Evolutionary conservation across 1,140 invertebrate species (phyloP), one percentile per base, ranked within the genome.

Genomic region (Drosophila sp.): DNA sequence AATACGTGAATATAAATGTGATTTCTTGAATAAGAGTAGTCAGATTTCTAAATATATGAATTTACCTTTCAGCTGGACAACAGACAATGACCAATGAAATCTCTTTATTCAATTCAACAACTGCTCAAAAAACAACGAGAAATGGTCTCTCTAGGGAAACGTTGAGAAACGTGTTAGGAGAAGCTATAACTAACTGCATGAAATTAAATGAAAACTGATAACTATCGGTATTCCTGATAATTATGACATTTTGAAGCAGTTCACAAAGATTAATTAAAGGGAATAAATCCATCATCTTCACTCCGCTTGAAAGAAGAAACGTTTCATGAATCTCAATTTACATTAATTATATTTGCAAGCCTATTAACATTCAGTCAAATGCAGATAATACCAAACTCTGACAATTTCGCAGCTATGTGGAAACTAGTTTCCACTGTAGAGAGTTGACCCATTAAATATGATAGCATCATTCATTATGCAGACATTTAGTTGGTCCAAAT

Each of bases 281-380:
- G 34, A n/a, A 36, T 36, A 4, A 4, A 11, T n/a, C 3, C 9
- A 9, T 36, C n/a, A n/a, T n/a, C n/a, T n/a, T n/a, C n/a, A n/a
- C n/a, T n/a, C n/a, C n/a, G n/a, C n/a, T n/a, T n/a, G n/a, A n/a
- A n/a, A n/a, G n/a, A n/a, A n/a, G n/a, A n/a, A n/a, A n/a, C n/a
- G 27, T 21, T 21, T 21, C 21, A 29, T 6, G 27, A 0, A 29
- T 7, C 27, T 29, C 27, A 13, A 4, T n/a, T n/a, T 1, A 38
- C 5, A 38, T 9, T 13, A 38, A 5, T 38, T 5, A 13, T 4
- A 21, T 21, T 21, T 2, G 21, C 38, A 57, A n/a, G n/a, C n/a
- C n/a, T 21, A 51, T 62, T 16, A 40, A 40, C 27, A 29, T 8
- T 41, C 43, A 48, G 38, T 50, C 7, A 36, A 62, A 50, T 25